Percentiles rank a stretch among this genome's conserved stretches.
Evolutionary conservation across 2,113 vertebrate genomes (phyloP).

Genomic region (Menura novaehollandiae): DNA sequence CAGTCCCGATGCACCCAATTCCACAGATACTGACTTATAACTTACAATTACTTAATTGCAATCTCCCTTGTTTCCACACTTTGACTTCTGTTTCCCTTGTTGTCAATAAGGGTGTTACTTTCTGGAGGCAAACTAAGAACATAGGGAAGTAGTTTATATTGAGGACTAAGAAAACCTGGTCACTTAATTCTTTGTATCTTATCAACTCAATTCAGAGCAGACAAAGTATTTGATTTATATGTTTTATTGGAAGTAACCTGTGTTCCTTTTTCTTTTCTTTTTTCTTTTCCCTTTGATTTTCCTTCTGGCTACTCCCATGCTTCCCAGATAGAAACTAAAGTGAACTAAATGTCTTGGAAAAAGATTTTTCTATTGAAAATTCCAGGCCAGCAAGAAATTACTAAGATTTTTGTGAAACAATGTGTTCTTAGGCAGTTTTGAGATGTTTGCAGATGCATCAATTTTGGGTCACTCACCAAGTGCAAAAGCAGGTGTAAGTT

Average conservation of each 20-base stretch:
- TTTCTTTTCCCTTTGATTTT: background rate
- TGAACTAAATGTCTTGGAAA: background rate
- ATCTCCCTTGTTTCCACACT: background rate
- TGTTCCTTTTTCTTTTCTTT: background rate
- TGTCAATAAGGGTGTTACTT: conserved; percentile 1
- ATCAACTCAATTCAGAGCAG: background rate
- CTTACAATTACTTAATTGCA: conserved; percentile 25
- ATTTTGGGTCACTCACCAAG: background rate
- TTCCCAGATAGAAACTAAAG: background rate
- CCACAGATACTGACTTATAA: conserved; percentile 1
- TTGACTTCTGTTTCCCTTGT: background rate
- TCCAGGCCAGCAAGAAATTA: background rate
- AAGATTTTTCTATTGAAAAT: background rate
- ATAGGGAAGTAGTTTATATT: background rate
- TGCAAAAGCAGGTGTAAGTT: background rate
- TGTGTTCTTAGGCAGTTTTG: background rate
- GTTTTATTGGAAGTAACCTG: background rate
- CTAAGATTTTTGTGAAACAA: background rate
- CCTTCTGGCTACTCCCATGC: background rate
- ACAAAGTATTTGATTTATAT: background rate
- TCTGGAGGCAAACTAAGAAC: background rate
- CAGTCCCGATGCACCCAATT: background rate
- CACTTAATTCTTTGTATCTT: background rate
- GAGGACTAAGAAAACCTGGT: background rate
- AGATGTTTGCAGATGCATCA: background rate